Evolutionary conservation across 2,888 invertebrate species (phyloP).

Genomic region (Dryadula phaetusa): DNA sequence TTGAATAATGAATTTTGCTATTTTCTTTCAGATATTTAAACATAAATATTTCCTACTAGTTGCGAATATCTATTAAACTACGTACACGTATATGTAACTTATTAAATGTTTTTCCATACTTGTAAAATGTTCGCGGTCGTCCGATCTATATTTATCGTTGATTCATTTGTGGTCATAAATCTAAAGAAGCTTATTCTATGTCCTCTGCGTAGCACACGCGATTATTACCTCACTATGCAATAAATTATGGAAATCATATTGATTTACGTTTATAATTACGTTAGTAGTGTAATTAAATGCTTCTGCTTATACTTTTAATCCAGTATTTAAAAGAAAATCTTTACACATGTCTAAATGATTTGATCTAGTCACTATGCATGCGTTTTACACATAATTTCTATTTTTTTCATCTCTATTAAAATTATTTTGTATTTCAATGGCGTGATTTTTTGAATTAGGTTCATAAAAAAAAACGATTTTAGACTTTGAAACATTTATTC

Average conservation of each 20-base stretch:
- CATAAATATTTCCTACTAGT: neutral
- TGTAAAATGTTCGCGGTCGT: constrained; percentile 34
- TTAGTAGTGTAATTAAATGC: constrained; percentile 2
- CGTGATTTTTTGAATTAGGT: no score
- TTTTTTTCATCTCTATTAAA: no score
- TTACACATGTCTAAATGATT: no score
- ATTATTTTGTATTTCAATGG: no score
- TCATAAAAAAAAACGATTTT: no score
- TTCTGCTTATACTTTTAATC: neutral
- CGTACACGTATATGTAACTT: neutral
- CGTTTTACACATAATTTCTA: no score
- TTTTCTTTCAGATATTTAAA: neutral
- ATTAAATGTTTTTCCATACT: constrained; percentile 34
- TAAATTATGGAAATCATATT: constrained; percentile 16
- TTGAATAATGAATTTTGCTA: no score
- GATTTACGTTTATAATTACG: constrained; percentile 12
- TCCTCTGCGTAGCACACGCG: constrained; percentile 19
- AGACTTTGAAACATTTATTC: no score
- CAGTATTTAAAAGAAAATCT: no score
- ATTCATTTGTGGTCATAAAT: constrained; percentile 42
- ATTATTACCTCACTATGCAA: constrained; percentile 23
- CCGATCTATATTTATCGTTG: constrained; percentile 43
- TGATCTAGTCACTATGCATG: no score
- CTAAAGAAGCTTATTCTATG: constrained; percentile 37
- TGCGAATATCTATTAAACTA: neutral